Conservation (phyloP, 2,113 vertebrate species). For the Atractosteus spatula region DNA sequence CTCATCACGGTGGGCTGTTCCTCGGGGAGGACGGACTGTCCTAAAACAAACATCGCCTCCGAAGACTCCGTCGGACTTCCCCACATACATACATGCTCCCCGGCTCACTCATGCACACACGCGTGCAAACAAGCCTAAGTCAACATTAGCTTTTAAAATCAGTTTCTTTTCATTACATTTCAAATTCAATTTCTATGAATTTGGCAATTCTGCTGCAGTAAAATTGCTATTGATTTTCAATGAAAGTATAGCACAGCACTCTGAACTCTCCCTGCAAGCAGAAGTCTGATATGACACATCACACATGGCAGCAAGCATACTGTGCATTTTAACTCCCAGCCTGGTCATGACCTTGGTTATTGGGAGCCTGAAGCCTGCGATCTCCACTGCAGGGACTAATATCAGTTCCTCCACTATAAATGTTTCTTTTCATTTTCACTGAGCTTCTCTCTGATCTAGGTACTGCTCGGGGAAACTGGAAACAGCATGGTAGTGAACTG, state of each 20-base stretch:
- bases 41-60: too few species aligned
- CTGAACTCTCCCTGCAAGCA: slow-evolving; percentile 36
- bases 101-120: neutral
- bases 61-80: too few species aligned
- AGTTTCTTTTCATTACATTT: neutral
- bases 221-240: slow-evolving; percentile 68
- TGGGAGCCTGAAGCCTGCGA: neutral
- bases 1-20: too few species aligned
- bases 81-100: neutral
- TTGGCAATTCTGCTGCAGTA: slow-evolving; percentile 45
- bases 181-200: slow-evolving; percentile 36
- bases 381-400: neutral
- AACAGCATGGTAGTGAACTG: too few species aligned
- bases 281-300: slow-evolving; percentile 33
- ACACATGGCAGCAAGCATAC: slow-evolving; percentile 11
- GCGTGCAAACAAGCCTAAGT: neutral
- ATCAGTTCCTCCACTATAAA: too few species aligned
- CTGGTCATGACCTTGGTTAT: slow-evolving; percentile 54
- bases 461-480: too few species aligned
- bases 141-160: neutral
- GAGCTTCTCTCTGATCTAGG: too few species aligned
- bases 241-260: slow-evolving; percentile 49
- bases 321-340: neutral
- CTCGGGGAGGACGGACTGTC: too few species aligned
- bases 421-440: too few species aligned